Base-by-base conservation (phyloP, 2,113 vertebrate species). In the Melanotaenia duboulayi region DNA sequence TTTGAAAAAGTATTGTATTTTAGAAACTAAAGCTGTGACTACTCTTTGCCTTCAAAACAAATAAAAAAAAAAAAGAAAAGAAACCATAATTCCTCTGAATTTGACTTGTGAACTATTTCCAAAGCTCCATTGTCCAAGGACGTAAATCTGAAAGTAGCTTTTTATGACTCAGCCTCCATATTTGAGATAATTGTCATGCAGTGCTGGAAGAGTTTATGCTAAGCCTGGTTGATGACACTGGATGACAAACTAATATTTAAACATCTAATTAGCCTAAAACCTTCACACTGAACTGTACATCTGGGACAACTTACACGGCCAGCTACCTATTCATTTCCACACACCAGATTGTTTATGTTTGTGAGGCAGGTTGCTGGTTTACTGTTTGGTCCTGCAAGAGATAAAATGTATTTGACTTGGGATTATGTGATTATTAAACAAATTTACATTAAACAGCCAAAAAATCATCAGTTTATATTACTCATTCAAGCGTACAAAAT, bases 401-500 rank as follows among this genome's bases (percentile, higher is more conserved):
- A 42, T 42, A 14, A 42, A 14, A 14, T 42, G 40, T 42, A 16
- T 4, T 42, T 35, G 4, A 35, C 32, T 7, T 3, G 32, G 14
- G 40, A 42, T 42, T 42, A 4, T 14, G 40, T 42, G 40, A 42
- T 42, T 42, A 16, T 42, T 42, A 12, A 14, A 42, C 40, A 16
- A 42, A 42, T 42, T 14, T 42, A 16, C 12, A 13, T 42, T 7
- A 42, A 42, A 42, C 40, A 42, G 16, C 14, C 6, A 55, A 28
- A 28, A 7, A 17, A 19, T 54, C 40, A 49, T 54, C 12, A 65
- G 22, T 59, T 70, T 40, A 37, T 70, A 50, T 12, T 19, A n/a
- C 4, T 71, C 25, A 66, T 35, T 52, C 11, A 25, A 32, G 70
- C 62, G 64, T 52, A 7, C 51, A 61, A 25, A 59, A 28, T 78